Conservation (phyloP, 2,797 vertebrate genomes). For the Lepidocolaptes lacrymiger region DNA sequence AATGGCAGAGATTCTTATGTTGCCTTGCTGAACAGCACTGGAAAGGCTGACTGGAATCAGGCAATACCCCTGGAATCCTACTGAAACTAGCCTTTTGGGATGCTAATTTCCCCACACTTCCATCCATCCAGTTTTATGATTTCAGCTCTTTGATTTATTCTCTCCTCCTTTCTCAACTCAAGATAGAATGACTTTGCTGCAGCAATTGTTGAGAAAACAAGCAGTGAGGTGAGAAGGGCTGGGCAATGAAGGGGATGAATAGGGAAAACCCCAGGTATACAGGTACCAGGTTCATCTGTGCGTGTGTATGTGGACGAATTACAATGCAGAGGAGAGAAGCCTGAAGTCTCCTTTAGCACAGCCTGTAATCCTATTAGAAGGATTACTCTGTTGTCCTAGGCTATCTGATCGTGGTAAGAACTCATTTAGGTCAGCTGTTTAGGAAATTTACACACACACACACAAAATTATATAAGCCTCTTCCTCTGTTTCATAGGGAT, state of each 20-base stretch:
- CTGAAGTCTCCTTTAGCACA: slow-evolving; percentile 54
- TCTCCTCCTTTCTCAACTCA: neutral
- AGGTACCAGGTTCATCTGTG: neutral
- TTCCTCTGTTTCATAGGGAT: slow-evolving; percentile 52
- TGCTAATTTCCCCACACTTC: neutral
- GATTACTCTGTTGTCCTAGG: slow-evolving; percentile 76
- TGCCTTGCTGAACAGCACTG: neutral
- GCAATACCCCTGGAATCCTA: neutral
- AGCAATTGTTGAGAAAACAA: neutral
- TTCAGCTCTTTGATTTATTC: neutral
- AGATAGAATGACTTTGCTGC: neutral
- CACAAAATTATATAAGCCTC: slow-evolving; percentile 51
- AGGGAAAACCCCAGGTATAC: neutral
- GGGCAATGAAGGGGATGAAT: neutral
- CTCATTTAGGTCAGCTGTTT: slow-evolving; percentile 75
- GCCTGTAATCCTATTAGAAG: slow-evolving; percentile 78
- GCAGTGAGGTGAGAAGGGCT: neutral
- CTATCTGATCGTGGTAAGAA: slow-evolving; percentile 76
- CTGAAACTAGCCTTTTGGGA: neutral
- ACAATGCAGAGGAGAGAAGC: slow-evolving; percentile 41
- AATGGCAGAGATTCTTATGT: neutral
- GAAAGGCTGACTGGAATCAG: neutral
- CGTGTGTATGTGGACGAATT: neutral
- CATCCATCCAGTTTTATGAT: neutral
- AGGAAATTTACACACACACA: slow-evolving; percentile 69